Percentiles rank a stretch among this genome's conserved stretches.
Evolutionary conservation across 2,113 vertebrate species (phyloP).

Genomic region (Salvelinus sp.): DNA sequence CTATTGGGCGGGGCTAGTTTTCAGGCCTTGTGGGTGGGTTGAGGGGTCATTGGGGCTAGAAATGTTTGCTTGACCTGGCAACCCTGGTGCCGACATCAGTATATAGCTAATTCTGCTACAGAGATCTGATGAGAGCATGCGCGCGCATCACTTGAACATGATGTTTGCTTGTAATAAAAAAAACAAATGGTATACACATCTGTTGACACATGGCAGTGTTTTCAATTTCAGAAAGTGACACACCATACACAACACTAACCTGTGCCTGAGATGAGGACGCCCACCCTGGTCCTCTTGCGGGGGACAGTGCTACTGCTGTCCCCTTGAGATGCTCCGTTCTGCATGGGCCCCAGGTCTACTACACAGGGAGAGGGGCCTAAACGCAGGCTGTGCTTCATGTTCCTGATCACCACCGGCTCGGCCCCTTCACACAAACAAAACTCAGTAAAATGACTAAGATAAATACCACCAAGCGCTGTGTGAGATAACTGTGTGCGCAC

Average conservation of each 20-base stretch:
- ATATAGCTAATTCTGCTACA: too few relatives aligned
- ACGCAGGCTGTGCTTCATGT: slow-evolving; percentile 65
- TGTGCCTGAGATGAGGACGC: slow-evolving; percentile 93
- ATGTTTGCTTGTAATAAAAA: too few relatives aligned
- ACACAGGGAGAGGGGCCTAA: not conserved
- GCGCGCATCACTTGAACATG: too few relatives aligned
- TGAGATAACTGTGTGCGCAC: not conserved
- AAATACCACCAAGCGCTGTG: not conserved
- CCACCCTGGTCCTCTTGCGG: slow-evolving; percentile 78
- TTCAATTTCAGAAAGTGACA: too few relatives aligned
- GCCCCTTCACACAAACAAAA: slow-evolving; percentile 46
- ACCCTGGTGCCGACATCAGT: too few relatives aligned
- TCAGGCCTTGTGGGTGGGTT: too few relatives aligned
- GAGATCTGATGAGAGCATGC: too few relatives aligned
- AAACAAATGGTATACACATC: too few relatives aligned
- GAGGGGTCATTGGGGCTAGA: too few relatives aligned
- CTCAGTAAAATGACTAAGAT: not conserved
- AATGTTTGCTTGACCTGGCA: too few relatives aligned
- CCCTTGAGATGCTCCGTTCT: slow-evolving; percentile 24
- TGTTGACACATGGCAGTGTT: too few relatives aligned
- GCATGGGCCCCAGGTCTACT: slow-evolving; percentile 1
- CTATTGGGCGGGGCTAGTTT: too few relatives aligned
- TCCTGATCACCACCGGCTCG: slow-evolving; percentile 66
- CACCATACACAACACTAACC: slow-evolving; percentile 64
- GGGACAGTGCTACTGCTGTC: slow-evolving; percentile 19